These are phyloP conservation scores for Dicranocentrus wangi DNA, from an alignment of 2,888 invertebrate species.

Conservation along the genomic window DNA sequence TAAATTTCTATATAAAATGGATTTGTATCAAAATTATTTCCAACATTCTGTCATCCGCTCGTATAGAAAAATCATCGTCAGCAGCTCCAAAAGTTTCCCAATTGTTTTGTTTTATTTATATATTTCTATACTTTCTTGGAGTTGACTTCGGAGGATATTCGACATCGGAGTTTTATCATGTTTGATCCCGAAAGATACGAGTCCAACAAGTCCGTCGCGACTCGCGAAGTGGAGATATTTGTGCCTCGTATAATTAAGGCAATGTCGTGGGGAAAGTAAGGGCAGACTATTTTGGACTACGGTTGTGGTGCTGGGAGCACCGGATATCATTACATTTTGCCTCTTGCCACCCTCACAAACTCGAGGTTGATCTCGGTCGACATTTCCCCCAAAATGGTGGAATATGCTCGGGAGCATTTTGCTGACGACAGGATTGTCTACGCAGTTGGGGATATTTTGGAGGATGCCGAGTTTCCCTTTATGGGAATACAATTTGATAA, in stretches of 20 bases:
- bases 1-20: too few relatives aligned
- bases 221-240: background rate
- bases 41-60: too few relatives aligned
- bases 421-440: background rate
- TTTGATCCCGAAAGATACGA: background rate
- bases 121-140: too few relatives aligned
- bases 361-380: slow-evolving; percentile 17
- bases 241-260: background rate
- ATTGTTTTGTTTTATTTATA: too few relatives aligned
- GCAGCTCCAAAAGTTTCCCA: too few relatives aligned
- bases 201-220: background rate
- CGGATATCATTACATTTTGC: background rate
- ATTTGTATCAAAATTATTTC: too few relatives aligned
- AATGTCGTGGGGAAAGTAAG: background rate
- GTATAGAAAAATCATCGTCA: too few relatives aligned
- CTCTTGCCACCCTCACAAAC: background rate
- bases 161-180: too few relatives aligned
- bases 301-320: slow-evolving; percentile 25
- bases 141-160: too few relatives aligned
- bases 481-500: background rate
- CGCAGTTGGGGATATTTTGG: slow-evolving; percentile 13
- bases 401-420: background rate
- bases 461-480: slow-evolving; percentile 12
- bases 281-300: slow-evolving; percentile 26
- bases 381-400: slow-evolving; percentile 8